A percentile compares a stretch with the other conserved stretches of the same genome.
These are phyloP conservation scores for Mallotus villosus DNA, from an alignment of 2,797 vertebrate species.

Conservation along the genomic window DNA sequence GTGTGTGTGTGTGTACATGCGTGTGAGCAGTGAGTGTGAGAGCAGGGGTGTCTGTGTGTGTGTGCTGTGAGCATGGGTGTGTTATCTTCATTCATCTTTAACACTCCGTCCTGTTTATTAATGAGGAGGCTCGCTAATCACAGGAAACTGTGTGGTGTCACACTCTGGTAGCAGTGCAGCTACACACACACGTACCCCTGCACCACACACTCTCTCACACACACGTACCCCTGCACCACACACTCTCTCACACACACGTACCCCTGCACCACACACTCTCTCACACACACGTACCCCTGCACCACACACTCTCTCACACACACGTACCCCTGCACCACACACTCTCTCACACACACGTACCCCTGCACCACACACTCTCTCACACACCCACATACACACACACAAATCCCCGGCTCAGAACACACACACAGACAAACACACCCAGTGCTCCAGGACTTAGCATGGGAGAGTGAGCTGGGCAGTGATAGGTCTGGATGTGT, in stretches of 20 bases:
- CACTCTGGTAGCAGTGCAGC: no score
- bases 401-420: not conserved
- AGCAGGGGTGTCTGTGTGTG: not conserved
- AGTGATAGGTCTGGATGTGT: not conserved
- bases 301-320: no score
- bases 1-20: not conserved
- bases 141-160: no score
- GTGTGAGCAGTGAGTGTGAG: no score
- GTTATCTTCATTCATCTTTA: not conserved
- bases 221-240: no score
- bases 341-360: not conserved
- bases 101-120: not conserved
- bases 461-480: not conserved
- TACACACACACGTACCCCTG: no score
- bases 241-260: no score
- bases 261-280: no score
- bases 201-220: no score
- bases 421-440: constrained; percentile 1
- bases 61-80: not conserved
- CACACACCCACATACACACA: not conserved
- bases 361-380: not conserved
- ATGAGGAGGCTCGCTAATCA: not conserved
- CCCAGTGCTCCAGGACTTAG: not conserved
- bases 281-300: no score
- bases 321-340: no score